Percentiles rank a stretch among this genome's conserved stretches.
Evolutionary conservation across 2,113 vertebrate genomes (phyloP).

Genomic region (Colistium nudipinnis): DNA sequence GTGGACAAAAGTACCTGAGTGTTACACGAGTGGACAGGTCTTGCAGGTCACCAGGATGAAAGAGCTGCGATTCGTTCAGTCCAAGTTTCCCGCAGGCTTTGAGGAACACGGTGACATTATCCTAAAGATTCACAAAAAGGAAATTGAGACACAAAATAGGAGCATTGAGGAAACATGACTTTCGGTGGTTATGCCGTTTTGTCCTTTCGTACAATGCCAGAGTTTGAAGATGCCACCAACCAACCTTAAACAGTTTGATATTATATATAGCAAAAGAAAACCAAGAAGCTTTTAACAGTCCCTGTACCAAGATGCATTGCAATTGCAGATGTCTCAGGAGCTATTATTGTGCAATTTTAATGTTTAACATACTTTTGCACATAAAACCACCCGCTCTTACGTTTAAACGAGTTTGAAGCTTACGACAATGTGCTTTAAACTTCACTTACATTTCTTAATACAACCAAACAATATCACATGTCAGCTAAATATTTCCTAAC

Average conservation of each 20-base stretch:
- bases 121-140: constrained; percentile 83
- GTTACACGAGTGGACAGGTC: constrained; percentile 95
- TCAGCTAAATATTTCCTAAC: no score
- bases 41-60: constrained; percentile 97
- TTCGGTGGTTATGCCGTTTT: background rate
- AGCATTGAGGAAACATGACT: background rate
- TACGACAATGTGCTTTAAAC: no score
- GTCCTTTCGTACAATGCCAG: background rate
- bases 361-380: background rate
- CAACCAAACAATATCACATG: no score
- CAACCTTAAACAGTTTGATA: background rate
- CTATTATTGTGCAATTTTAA: background rate
- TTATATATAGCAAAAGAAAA: background rate
- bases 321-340: no score
- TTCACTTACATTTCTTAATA: no score
- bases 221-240: background rate
- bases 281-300: no score
- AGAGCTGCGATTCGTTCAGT: constrained; percentile 96
- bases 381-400: no score
- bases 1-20: constrained; percentile 83
- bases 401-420: background rate
- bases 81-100: constrained; percentile 94
- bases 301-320: no score
- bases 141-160: background rate
- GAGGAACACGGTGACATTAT: constrained; percentile 96